Percentiles rank a stretch among this genome's conserved stretches.
phyloP scores from a whole-genome alignment of 2,888 invertebrate species.

The Mythimna lalbum region DNA sequence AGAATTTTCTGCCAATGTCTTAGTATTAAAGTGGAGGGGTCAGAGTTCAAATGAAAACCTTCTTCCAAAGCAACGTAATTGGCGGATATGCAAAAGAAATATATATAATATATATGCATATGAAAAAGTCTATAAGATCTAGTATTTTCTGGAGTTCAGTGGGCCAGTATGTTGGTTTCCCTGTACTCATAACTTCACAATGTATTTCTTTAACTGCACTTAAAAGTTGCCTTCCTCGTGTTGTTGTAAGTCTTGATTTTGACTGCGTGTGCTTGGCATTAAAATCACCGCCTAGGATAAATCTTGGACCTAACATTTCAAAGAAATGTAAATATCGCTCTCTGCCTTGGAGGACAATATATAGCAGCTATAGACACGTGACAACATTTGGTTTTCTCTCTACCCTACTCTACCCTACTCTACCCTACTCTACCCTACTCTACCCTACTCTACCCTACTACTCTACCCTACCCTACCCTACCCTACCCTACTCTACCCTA shows the following conservation, averaged over 20 bases:
- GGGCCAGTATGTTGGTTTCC: no score
- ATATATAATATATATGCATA: no score
- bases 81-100: neutral
- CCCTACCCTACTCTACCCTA: no score
- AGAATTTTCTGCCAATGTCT: neutral
- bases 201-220: neutral
- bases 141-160: neutral
- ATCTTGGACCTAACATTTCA: neutral
- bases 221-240: neutral
- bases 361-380: neutral
- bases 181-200: neutral
- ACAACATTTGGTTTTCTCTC: neutral
- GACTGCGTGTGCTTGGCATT: no score
- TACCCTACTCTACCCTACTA: no score
- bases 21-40: neutral
- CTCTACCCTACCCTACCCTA: no score
- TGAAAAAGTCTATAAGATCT: neutral
- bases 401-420: no score
- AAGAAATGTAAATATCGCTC: neutral
- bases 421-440: no score
- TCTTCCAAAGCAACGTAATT: neutral
- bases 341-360: neutral
- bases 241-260: neutral
- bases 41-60: neutral
- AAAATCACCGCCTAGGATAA: neutral